Base-by-base conservation (phyloP, 2,888 invertebrate genomes). In the Phengaris alcon region DNA sequence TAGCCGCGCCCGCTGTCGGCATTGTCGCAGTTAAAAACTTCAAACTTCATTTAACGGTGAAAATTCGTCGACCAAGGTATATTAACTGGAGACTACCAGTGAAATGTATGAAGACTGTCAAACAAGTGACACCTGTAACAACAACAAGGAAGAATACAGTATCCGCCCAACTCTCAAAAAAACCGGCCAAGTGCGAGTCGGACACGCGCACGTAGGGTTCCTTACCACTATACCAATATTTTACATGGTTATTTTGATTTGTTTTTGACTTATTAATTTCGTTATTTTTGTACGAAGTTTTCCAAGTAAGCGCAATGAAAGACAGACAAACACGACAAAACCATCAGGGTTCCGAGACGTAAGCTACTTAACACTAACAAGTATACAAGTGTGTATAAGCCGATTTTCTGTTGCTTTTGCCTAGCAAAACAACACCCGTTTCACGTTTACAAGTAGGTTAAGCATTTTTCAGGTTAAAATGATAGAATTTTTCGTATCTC, bases 21-120 rank as follows among this genome's bases (percentile, higher is more conserved):
- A n/a, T 64, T 64, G 64, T 64, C 6, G 64, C 64, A 64, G 64
- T 64, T 64, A 64, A 64, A 64, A 64, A 64, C 64, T 64, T 7
- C 35, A 15, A 59, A 64, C 12, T 64, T 12, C 64, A 12, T 59
- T 59, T 15, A 59, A 22, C 9, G 12, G 57, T 15, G 15, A 10
- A 64, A 59, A 64, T 64, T 64, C 35, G 64, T 35, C 12, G 15
- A 2, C 35, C 35, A 35, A 35, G 35, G 22, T 22, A 22, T 22
- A 22, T 22, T 22, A 22, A 22, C 22, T 35, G 35, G 35, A 35
- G 35, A 35, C 35, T 35, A 35, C 35, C 35, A 3, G 35, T 35
- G 35, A 35, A 35, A 35, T 35, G 35, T 35, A 3, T 35, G 35
- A 35, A 35, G 4, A 35, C 4, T 2, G 35, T 35, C 4, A 35